Evolutionary conservation across 2,113 vertebrate species (phyloP), one percentile per base, ranked within the genome.

Genomic region (Centropristis striata): DNA sequence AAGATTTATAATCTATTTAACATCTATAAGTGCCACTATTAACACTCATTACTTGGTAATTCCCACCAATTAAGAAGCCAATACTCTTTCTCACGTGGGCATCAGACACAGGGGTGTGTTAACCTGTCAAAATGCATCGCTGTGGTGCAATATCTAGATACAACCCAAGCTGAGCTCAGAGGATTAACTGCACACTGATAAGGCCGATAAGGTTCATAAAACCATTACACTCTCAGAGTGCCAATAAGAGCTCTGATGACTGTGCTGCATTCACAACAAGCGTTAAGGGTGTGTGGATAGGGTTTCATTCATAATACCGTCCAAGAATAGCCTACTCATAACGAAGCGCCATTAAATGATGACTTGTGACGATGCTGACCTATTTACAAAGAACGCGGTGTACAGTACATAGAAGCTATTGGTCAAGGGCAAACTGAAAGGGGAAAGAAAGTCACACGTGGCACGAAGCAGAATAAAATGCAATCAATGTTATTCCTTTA

Each of bases 141-240:
- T 18, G 55, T 77, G 82, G 68, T 74, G 74, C 51, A 79, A 86
- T 76, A 55, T 73, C 23, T 27, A 78, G 49, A 77, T 64, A 65
- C 42, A 58, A 60, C 8, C 41, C 21, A 58, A 49, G 66, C n/a
- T 59, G 47, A 80, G 23, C 41, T 87, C 71, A 75, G 10, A 37
- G 73, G 74, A 81, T 84, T 66, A 67, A 81, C 53, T 54, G 10
- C 14, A 50, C 16, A 18, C 53, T 55, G 87, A 86, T 83, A 90
- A 83, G 59, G 63, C 61, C 44, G 83, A 83, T 81, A 86, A 83
- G 60, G 50, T 59, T 65, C 53, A 70, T 71, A 65, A 80, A 85
- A 71, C 13, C 23, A 42, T 60, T 54, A 46, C 21, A 41, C 57
- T 59, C 60, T 50, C 58, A 39, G 15, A 47, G 53, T 60, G 49